A percentile compares a stretch with the other conserved stretches of the same genome.
Conservation (phyloP, 2,888 invertebrate species). For the Agrochola circellaris region DNA sequence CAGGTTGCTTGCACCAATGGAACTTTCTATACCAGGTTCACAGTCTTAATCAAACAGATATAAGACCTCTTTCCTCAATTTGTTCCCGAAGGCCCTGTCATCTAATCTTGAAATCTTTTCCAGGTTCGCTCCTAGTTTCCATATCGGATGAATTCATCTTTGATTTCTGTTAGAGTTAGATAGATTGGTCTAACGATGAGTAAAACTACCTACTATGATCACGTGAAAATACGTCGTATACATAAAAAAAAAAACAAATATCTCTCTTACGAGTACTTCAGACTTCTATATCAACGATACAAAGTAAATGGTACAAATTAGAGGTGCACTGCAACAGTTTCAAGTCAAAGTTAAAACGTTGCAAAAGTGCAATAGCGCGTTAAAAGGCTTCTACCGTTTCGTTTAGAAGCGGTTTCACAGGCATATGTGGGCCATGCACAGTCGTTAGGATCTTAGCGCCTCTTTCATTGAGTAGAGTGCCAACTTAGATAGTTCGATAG, state of each 20-base stretch:
- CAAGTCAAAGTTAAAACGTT: slow-evolving; percentile 35
- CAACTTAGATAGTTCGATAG: not conserved
- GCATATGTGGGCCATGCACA: slow-evolving; percentile 38
- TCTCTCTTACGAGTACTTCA: not conserved
- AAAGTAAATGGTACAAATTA: slow-evolving; percentile 40
- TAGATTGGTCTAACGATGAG: not conserved
- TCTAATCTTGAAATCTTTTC: not conserved
- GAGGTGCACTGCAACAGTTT: slow-evolving; percentile 14
- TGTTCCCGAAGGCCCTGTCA: not conserved
- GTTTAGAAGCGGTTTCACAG: slow-evolving; percentile 21
- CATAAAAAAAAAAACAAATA: not conserved
- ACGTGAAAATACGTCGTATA: not conserved
- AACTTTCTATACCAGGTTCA: not conserved
- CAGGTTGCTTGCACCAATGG: not conserved
- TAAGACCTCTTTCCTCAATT: not conserved
- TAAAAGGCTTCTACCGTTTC: slow-evolving; percentile 35
- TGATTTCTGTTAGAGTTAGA: not conserved
- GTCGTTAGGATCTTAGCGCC: slow-evolving; percentile 28
- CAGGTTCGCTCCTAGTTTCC: not conserved
- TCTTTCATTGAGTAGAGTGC: slow-evolving; percentile 50
- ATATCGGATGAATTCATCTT: not conserved
- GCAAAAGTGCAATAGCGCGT: slow-evolving; percentile 47
- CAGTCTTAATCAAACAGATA: not conserved
- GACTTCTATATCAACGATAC: not conserved
- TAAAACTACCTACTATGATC: not conserved